Percentiles rank a stretch among this genome's conserved stretches.
phyloP scores from a whole-genome alignment of 2,797 vertebrate genomes.

The Sitta carolinensis region DNA sequence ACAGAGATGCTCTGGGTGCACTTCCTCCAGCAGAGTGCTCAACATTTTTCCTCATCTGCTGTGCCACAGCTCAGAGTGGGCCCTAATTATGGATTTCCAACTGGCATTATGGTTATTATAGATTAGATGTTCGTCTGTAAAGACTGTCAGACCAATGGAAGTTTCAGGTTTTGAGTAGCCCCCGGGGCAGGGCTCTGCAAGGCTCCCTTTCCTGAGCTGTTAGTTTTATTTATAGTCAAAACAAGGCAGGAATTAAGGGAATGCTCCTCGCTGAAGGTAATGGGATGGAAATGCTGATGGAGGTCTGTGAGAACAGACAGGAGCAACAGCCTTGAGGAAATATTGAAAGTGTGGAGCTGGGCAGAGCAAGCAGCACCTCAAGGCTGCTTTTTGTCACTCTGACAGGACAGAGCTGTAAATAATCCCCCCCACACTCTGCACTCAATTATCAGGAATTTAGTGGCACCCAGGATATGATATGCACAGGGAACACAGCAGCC shows the following conservation, averaged over 20 bases:
- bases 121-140: conserved; percentile 27
- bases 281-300: conserved; percentile 51
- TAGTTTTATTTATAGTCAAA: conserved; percentile 64
- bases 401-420: conserved; percentile 22
- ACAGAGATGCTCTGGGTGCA: background rate
- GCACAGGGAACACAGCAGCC: background rate
- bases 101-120: conserved; percentile 59
- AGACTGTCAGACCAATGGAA: conserved; percentile 41
- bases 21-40: conserved; percentile 2
- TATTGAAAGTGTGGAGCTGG: conserved; percentile 31
- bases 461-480: background rate
- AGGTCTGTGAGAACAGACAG: conserved; percentile 31
- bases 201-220: conserved; percentile 21
- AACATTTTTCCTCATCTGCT: conserved; percentile 19
- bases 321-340: conserved; percentile 10
- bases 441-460: conserved; percentile 49
- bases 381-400: conserved; percentile 54
- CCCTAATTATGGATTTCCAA: conserved; percentile 69
- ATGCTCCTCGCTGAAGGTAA: conserved; percentile 37
- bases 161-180: conserved; percentile 35
- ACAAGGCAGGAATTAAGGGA: conserved; percentile 67
- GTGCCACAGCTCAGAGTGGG: conserved; percentile 45
- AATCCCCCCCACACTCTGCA: background rate
- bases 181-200: conserved; percentile 32
- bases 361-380: conserved; percentile 12